These are phyloP conservation scores for Antheraea mylitta DNA, from an alignment of 1,140 invertebrate species.

Conservation along the genomic window DNA sequence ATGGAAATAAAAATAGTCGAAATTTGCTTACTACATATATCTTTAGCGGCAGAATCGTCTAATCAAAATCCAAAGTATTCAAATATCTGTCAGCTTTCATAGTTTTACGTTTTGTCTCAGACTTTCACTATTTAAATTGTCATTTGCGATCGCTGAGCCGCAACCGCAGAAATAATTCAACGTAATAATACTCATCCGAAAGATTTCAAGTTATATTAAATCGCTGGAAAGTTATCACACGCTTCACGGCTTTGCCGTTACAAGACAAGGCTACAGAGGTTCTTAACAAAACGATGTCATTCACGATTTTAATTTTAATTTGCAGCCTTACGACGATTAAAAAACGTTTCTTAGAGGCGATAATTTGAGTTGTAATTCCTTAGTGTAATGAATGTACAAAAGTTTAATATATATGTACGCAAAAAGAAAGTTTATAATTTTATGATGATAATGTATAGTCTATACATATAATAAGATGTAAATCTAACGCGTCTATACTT, in stretches of 20 bases:
- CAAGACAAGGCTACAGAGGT: not conserved
- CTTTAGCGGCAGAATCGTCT: no score
- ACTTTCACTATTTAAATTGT: slow-evolving; percentile 51
- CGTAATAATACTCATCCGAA: slow-evolving; percentile 36
- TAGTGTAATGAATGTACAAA: no score
- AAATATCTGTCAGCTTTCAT: slow-evolving; percentile 28
- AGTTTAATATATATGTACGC: no score
- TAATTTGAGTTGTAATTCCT: no score
- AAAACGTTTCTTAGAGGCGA: no score
- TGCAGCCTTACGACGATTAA: no score
- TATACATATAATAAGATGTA: no score
- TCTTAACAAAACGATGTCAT: not conserved
- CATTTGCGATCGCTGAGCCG: slow-evolving; percentile 44
- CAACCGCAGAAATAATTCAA: slow-evolving; percentile 46
- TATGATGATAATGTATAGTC: no score
- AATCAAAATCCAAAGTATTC: not conserved
- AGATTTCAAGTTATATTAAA: slow-evolving; percentile 17
- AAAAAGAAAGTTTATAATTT: no score
- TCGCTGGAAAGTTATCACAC: slow-evolving; percentile 37
- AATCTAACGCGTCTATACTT: no score
- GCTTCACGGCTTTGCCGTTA: slow-evolving; percentile 6
- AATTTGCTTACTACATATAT: no score
- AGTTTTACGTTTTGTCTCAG: slow-evolving; percentile 35
- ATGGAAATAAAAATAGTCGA: no score
- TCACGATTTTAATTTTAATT: not conserved